Evolutionary conservation across 2,888 invertebrate genomes (phyloP).

Genomic region (Hirtodrosophila confusa): DNA sequence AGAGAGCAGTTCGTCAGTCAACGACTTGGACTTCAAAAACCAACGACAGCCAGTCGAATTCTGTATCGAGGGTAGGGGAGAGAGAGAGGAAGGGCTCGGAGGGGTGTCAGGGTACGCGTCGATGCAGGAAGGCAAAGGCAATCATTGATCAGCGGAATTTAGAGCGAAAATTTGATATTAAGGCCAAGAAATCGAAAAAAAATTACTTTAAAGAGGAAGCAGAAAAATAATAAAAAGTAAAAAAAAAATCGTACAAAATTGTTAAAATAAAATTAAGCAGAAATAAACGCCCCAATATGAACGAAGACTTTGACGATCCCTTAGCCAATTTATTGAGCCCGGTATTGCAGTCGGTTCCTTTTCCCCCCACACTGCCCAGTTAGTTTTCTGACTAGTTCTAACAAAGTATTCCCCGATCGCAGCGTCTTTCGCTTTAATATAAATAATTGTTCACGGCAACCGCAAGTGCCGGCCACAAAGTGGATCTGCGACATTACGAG

Average conservation of each 20-base stretch:
- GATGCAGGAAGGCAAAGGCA: constrained; percentile 69
- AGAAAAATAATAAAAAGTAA: constrained; percentile 32
- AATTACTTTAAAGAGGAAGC: constrained; percentile 61
- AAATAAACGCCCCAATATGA: constrained; percentile 77
- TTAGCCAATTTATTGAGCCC: constrained; percentile 22
- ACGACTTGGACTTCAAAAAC: constrained; percentile 46
- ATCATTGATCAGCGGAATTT: constrained; percentile 81
- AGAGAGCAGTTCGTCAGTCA: constrained; percentile 76
- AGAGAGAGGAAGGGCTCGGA: background rate
- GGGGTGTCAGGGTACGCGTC: constrained; percentile 19
- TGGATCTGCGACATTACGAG: constrained; percentile 27
- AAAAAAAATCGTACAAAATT: constrained; percentile 54
- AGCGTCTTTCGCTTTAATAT: constrained; percentile 61
- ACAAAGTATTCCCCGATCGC: constrained; percentile 21
- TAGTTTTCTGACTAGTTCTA: constrained; percentile 16
- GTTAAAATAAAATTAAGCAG: constrained; percentile 77
- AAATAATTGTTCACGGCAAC: constrained; percentile 72
- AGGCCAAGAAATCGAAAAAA: constrained; percentile 62
- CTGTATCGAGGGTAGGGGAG: background rate
- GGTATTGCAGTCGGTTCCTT: constrained; percentile 5
- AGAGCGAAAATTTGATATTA: constrained; percentile 80
- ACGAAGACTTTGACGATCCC: constrained; percentile 18
- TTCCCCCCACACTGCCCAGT: background rate
- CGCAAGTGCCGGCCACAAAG: constrained; percentile 53
- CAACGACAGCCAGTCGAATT: constrained; percentile 31